A percentile compares a stretch with the other conserved stretches of the same genome.
These are phyloP conservation scores for Cyclopterus lumpus DNA, from an alignment of 2,797 vertebrate genomes.

Conservation along the genomic window DNA sequence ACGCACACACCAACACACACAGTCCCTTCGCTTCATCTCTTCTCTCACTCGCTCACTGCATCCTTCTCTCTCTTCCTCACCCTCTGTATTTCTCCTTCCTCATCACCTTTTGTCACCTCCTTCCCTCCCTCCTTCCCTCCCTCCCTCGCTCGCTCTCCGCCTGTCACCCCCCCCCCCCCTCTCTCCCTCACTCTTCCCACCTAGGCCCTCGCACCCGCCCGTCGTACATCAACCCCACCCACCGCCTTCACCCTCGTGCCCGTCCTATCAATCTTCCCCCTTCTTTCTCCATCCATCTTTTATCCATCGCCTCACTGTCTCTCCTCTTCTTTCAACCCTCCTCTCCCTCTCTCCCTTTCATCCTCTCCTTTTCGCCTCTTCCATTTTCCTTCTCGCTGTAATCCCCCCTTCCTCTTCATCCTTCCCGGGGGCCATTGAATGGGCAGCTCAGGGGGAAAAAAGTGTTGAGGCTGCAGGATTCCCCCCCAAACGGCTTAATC, in stretches of 20 bases:
- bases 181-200: slow-evolving; percentile 16
- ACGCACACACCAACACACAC: slow-evolving; percentile 14
- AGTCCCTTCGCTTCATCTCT: slow-evolving; percentile 20
- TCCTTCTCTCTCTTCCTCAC: slow-evolving; percentile 15
- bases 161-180: slow-evolving; percentile 29
- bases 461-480: slow-evolving; percentile 80
- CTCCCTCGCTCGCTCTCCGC: background rate
- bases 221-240: slow-evolving; percentile 31
- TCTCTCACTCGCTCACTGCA: slow-evolving; percentile 2
- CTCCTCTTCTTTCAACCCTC: slow-evolving; percentile 24
- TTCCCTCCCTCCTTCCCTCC: background rate
- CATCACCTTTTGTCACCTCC: slow-evolving; percentile 36
- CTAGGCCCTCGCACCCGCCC: slow-evolving; percentile 19
- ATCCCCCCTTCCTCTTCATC: slow-evolving; percentile 47
- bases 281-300: slow-evolving; percentile 58
- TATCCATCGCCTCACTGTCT: slow-evolving; percentile 29
- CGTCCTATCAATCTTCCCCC: slow-evolving; percentile 45
- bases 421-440: slow-evolving; percentile 66
- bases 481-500: slow-evolving; percentile 79
- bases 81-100: slow-evolving; percentile 47
- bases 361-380: background rate
- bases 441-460: slow-evolving; percentile 70
- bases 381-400: slow-evolving; percentile 7
- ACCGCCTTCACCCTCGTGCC: slow-evolving; percentile 18
- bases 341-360: slow-evolving; percentile 8